A percentile compares a stretch with the other conserved stretches of the same genome.
Evolutionary conservation across 2,797 vertebrate genomes (phyloP).

Genomic region (Clarias pachynema): DNA sequence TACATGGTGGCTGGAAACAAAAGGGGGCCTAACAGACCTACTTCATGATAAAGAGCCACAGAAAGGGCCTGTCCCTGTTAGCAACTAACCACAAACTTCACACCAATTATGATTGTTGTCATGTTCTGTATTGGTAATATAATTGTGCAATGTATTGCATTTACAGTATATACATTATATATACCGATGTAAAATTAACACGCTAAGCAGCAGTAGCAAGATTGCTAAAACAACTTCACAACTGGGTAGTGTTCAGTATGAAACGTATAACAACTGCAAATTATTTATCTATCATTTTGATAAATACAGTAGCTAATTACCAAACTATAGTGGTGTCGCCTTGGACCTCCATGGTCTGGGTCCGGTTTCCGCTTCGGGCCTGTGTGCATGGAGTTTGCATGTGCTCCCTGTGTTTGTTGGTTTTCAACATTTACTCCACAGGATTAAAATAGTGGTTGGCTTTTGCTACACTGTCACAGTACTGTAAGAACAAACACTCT

Average conservation of each 20-base stretch:
- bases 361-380: too few species aligned
- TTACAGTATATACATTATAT: neutral
- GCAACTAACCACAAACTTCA: conserved; percentile 57
- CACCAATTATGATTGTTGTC: neutral
- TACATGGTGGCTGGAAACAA: conserved; percentile 79
- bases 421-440: neutral
- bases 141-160: neutral
- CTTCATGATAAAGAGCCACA: conserved; percentile 53
- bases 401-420: too few species aligned
- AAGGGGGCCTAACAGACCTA: conserved; percentile 60
- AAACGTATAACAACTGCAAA: neutral
- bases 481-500: neutral
- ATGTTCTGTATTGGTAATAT: neutral
- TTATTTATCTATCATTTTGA: too few species aligned
- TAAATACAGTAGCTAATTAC: too few species aligned
- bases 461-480: neutral
- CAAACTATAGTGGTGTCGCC: too few species aligned
- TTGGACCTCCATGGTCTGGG: too few species aligned
- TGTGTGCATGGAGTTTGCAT: too few species aligned
- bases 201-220: too few species aligned
- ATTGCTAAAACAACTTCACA: neutral
- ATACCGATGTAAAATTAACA: neutral
- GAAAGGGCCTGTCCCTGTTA: conserved; percentile 65
- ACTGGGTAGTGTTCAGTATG: neutral
- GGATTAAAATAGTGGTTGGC: neutral